These are phyloP conservation scores for Heliconius congener DNA, from an alignment of 1,140 invertebrate genomes.

Conservation along the genomic window DNA sequence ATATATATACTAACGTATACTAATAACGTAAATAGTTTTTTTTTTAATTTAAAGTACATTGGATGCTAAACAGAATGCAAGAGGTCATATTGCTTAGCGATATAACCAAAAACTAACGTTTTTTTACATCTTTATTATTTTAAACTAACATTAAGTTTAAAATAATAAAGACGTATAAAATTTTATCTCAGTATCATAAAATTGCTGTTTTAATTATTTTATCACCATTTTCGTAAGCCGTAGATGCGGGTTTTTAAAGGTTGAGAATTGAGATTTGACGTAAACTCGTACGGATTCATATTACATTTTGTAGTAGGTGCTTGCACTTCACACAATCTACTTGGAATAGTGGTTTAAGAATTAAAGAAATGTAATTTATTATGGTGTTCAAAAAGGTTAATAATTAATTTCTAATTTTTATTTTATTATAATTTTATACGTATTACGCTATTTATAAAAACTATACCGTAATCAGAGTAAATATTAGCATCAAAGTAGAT, in stretches of 20 bases:
- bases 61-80: too few species aligned
- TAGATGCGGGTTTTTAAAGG: constrained; percentile 6
- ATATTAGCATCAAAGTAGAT: background rate
- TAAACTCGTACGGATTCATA: background rate
- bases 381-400: background rate
- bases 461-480: background rate
- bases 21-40: too few species aligned
- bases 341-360: background rate
- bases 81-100: too few species aligned
- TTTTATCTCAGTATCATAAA: constrained; percentile 9
- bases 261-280: background rate
- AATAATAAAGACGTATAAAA: background rate
- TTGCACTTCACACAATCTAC: constrained; percentile 6
- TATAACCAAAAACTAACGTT: background rate
- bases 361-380: background rate
- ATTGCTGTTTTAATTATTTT: constrained; percentile 16
- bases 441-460: background rate
- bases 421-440: background rate
- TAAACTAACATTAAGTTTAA: background rate
- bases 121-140: too few species aligned
- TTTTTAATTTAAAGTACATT: too few species aligned
- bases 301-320: constrained; percentile 6
- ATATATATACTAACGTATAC: too few species aligned
- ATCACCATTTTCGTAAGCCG: constrained; percentile 15
- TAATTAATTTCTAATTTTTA: background rate